A percentile compares a stretch with the other conserved stretches of the same genome.
phyloP scores from a whole-genome alignment of 2,888 invertebrate species.

The Orchesellides sinensis region DNA sequence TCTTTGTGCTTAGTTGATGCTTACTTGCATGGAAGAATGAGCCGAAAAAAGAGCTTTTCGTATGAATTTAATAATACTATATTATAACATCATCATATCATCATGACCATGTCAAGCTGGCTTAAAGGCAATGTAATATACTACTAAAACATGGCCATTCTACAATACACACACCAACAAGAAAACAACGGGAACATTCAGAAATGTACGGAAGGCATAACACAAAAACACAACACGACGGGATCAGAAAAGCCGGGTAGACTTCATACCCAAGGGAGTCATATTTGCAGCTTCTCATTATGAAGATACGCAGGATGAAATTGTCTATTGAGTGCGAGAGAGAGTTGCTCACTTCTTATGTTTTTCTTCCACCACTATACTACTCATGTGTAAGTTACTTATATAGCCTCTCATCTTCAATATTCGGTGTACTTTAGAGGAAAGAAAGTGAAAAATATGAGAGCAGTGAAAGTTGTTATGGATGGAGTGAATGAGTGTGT shows the following conservation, averaged over 20 bases:
- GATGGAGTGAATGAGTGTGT: conserved; percentile 31
- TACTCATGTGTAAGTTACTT: neutral
- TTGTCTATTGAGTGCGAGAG: conserved; percentile 73
- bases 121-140: conserved; percentile 42
- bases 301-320: conserved; percentile 71
- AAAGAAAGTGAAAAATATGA: conserved; percentile 34
- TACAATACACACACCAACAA: neutral
- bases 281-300: conserved; percentile 74
- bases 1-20: conserved; percentile 40
- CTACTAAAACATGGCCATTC: neutral
- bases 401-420: conserved; percentile 1
- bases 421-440: conserved; percentile 12
- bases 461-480: conserved; percentile 26
- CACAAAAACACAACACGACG: conserved; percentile 16
- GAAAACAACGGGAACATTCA: neutral
- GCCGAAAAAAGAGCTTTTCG: conserved; percentile 46
- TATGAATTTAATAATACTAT: conserved; percentile 58
- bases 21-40: conserved; percentile 59
- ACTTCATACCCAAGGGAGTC: conserved; percentile 70
- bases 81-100: conserved; percentile 61
- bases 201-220: neutral
- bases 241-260: conserved; percentile 62
- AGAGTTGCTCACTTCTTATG: conserved; percentile 60
- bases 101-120: conserved; percentile 54
- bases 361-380: conserved; percentile 2